Evolutionary conservation across 2,113 vertebrate genomes (phyloP).

Genomic region (Pao palembangensis): DNA sequence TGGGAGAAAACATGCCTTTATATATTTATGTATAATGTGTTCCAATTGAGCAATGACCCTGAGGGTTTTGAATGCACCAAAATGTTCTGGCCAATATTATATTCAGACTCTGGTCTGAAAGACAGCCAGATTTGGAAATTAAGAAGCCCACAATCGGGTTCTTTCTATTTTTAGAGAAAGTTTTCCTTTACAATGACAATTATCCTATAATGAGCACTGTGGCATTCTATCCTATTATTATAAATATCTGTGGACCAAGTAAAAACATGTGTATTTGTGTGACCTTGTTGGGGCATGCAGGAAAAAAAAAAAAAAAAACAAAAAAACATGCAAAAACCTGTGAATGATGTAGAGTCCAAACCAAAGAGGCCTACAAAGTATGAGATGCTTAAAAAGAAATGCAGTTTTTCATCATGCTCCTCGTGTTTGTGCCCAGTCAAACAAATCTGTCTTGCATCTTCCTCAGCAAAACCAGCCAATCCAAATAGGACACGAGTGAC

Average conservation of each 20-base stretch:
- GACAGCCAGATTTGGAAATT: slow-evolving; percentile 30
- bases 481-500: slow-evolving; percentile 64
- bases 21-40: slow-evolving; percentile 45
- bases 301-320: slow-evolving; percentile 19
- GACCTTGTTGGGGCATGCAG: background rate
- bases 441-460: slow-evolving; percentile 62
- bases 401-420: slow-evolving; percentile 56
- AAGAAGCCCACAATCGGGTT: slow-evolving; percentile 21
- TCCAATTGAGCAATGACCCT: slow-evolving; percentile 47
- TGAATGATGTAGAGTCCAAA: slow-evolving; percentile 32
- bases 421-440: slow-evolving; percentile 59
- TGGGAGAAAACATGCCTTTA: slow-evolving; percentile 28
- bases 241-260: slow-evolving; percentile 14
- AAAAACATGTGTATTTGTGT: slow-evolving; percentile 19
- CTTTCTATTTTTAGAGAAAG: slow-evolving; percentile 45
- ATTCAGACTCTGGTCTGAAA: slow-evolving; percentile 41
- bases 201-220: slow-evolving; percentile 4
- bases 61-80: slow-evolving; percentile 34
- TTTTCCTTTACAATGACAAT: slow-evolving; percentile 21
- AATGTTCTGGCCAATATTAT: slow-evolving; percentile 20
- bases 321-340: slow-evolving; percentile 5
- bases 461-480: slow-evolving; percentile 60
- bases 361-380: slow-evolving; percentile 39
- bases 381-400: slow-evolving; percentile 34
- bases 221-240: slow-evolving; percentile 21